These are phyloP conservation scores for Trematomus loennbergii DNA, from an alignment of 2,113 vertebrate species.

Conservation along the genomic window DNA sequence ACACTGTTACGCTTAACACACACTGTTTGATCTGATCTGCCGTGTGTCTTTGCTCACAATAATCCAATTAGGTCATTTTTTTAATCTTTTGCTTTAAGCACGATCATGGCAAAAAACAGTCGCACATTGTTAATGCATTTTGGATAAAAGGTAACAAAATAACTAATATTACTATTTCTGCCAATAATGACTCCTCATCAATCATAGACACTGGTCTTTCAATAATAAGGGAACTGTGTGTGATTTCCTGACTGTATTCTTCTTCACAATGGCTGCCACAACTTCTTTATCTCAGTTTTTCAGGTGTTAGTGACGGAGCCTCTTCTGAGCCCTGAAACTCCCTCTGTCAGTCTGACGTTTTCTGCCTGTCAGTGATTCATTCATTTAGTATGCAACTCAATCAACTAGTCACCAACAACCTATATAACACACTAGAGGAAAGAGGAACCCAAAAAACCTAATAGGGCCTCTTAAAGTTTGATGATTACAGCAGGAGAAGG, in stretches of 20 bases:
- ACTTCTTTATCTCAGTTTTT: neutral
- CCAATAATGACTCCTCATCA: no score
- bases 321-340: neutral
- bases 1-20: neutral
- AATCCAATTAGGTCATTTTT: no score
- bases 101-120: no score
- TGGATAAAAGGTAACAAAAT: no score
- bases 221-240: neutral
- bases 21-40: neutral
- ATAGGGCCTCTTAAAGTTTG: no score
- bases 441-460: no score
- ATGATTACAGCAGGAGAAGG: no score
- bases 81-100: no score
- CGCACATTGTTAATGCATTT: no score
- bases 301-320: neutral
- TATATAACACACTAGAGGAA: neutral
- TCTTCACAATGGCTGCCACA: neutral
- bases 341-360: neutral
- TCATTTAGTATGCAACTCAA: slow-evolving; percentile 5
- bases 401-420: neutral
- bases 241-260: neutral
- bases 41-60: neutral
- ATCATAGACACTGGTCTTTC: no score
- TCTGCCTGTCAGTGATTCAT: slow-evolving; percentile 6
- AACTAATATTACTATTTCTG: no score